A percentile compares a stretch with the other conserved stretches of the same genome.
Conservation (phyloP, 2,888 invertebrate species). For the Sympetrum striolatum region DNA sequence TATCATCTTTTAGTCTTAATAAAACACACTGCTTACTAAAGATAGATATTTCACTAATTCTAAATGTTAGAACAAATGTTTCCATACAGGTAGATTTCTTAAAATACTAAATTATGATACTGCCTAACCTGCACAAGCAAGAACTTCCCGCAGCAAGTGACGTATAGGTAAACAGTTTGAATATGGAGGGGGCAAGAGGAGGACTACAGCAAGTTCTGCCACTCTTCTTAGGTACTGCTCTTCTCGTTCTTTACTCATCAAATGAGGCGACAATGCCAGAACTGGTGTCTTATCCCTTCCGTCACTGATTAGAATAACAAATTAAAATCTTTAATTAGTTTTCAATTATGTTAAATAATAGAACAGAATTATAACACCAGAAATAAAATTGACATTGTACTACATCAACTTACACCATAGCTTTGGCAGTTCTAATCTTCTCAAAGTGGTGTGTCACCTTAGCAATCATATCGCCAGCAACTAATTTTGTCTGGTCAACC, state of each 20-base stretch:
- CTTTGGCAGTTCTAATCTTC: slow-evolving; percentile 78
- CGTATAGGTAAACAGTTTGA: slow-evolving; percentile 75
- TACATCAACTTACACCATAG: slow-evolving; percentile 70
- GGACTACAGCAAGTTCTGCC: slow-evolving; percentile 81
- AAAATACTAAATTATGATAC: background rate
- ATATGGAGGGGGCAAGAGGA: slow-evolving; percentile 82
- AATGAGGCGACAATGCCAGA: slow-evolving; percentile 74
- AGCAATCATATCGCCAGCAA: slow-evolving; percentile 82
- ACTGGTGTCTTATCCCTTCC: slow-evolving; percentile 71
- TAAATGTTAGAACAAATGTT: no score
- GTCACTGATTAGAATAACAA: slow-evolving; percentile 58
- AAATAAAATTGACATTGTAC: background rate
- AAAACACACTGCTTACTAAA: no score
- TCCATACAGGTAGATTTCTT: no score
- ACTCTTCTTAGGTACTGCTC: slow-evolving; percentile 80
- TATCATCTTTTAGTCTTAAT: no score
- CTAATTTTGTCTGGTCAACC: slow-evolving; percentile 81
- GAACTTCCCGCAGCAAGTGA: slow-evolving; percentile 80
- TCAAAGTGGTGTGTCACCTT: slow-evolving; percentile 86
- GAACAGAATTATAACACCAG: no score
- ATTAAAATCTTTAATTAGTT: background rate
- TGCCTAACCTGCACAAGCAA: slow-evolving; percentile 80
- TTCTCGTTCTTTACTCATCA: slow-evolving; percentile 77
- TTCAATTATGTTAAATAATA: no score
- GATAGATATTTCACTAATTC: no score